phyloP scores from a whole-genome alignment of 2,113 vertebrate genomes.

The Hippocampus zosterae region DNA sequence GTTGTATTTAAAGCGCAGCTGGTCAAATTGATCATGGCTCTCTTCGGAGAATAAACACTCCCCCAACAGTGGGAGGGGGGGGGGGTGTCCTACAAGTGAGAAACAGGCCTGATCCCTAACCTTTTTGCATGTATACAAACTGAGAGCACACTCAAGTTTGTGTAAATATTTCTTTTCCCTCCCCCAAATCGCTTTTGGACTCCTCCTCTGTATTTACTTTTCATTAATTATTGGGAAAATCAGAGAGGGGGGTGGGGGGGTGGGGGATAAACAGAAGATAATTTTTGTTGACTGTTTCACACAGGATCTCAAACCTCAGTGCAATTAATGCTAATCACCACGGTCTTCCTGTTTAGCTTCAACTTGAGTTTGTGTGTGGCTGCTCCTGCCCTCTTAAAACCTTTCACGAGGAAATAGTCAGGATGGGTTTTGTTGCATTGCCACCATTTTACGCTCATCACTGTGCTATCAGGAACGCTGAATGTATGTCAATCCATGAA shows the following conservation, averaged over 20 bases:
- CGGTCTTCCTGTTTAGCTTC: conserved; percentile 85
- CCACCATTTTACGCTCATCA: not conserved
- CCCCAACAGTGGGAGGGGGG: conserved; percentile 69
- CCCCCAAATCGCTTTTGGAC: conserved; percentile 81
- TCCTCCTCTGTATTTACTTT: conserved; percentile 86
- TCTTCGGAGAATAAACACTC: conserved; percentile 87
- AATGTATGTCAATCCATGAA: not conserved
- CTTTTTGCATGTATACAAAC: conserved; percentile 66
- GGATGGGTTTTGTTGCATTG: not conserved
- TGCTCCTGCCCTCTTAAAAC: conserved; percentile 17
- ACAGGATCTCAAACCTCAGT: conserved; percentile 78
- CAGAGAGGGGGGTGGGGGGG: conserved; percentile 37
- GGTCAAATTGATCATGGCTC: conserved; percentile 88
- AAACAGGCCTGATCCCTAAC: conserved; percentile 79
- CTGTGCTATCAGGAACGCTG: not conserved
- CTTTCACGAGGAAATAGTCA: not conserved
- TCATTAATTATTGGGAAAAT: conserved; percentile 90
- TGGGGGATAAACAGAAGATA: conserved; percentile 84
- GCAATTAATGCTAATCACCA: conserved; percentile 89
- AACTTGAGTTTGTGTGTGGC: conserved; percentile 70
- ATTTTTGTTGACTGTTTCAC: conserved; percentile 92
- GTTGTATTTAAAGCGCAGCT: conserved; percentile 91
- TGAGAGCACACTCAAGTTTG: conserved; percentile 71
- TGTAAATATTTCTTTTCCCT: conserved; percentile 87
- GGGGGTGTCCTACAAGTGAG: conserved; percentile 70